Percentiles rank a stretch among this genome's conserved stretches.
Evolutionary conservation across 1,140 invertebrate genomes (phyloP).

Genomic region (Bombyx mori): ASM3026992v2 NC_085110.1:13835501-13836000

Average conservation of each 20-base stretch:
- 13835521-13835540: too few species aligned
- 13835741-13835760: background rate
- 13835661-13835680: conserved; percentile 43
- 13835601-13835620: conserved; percentile 20
- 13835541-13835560: too few species aligned
- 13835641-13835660: conserved; percentile 49
- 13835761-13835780: too few species aligned
- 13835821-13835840: conserved; percentile 31
- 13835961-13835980: conserved; percentile 26
- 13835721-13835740: background rate
- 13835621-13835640: conserved; percentile 36
- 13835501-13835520: too few species aligned
- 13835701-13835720: too few species aligned
- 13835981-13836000: conserved; percentile 36
- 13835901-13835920: conserved; percentile 35
- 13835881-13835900: conserved; percentile 37
- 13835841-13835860: conserved; percentile 50
- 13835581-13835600: too few species aligned
- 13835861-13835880: conserved; percentile 36
- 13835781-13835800: too few species aligned
- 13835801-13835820: background rate
- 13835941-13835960: conserved; percentile 12
- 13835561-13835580: too few species aligned
- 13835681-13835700: conserved; percentile 21
- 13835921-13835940: conserved; percentile 14